Percentiles rank a stretch among this genome's conserved stretches.
phyloP scores from a whole-genome alignment of 2,113 vertebrate genomes.

The Pedionomus torquatus region DNA sequence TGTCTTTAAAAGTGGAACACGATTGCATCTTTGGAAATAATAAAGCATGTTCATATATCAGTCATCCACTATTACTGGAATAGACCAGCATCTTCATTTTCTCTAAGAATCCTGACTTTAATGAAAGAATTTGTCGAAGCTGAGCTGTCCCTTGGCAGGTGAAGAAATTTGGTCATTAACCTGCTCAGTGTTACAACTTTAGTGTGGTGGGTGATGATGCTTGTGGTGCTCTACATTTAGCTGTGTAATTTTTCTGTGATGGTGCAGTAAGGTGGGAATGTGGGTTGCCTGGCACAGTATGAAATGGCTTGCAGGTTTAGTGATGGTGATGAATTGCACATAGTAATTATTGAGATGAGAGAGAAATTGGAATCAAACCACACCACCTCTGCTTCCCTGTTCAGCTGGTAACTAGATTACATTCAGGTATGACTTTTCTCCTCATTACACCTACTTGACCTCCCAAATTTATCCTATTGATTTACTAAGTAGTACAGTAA shows the following conservation, averaged over 20 bases:
- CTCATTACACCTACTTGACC: background rate
- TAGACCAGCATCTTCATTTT: background rate
- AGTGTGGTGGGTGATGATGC: background rate
- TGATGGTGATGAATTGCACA: background rate
- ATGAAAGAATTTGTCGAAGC: background rate
- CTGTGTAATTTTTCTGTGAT: background rate
- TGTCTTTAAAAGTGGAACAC: background rate
- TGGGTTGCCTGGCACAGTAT: background rate
- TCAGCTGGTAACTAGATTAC: background rate
- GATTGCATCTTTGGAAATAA: background rate
- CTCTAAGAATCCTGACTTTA: background rate
- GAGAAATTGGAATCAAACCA: background rate
- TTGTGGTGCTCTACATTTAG: accelerated
- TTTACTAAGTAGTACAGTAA: background rate
- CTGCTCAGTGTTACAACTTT: background rate
- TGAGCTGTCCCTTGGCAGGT: background rate
- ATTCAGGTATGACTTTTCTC: background rate
- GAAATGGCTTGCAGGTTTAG: background rate
- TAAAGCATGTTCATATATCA: background rate
- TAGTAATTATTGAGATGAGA: background rate
- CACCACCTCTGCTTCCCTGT: background rate
- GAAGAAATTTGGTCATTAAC: background rate
- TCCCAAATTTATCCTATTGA: background rate
- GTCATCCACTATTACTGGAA: background rate
- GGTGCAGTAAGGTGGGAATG: background rate